Evolutionary conservation across 2,113 vertebrate species (phyloP).

Genomic region (Ailuropoda melanoleuca): DNA sequence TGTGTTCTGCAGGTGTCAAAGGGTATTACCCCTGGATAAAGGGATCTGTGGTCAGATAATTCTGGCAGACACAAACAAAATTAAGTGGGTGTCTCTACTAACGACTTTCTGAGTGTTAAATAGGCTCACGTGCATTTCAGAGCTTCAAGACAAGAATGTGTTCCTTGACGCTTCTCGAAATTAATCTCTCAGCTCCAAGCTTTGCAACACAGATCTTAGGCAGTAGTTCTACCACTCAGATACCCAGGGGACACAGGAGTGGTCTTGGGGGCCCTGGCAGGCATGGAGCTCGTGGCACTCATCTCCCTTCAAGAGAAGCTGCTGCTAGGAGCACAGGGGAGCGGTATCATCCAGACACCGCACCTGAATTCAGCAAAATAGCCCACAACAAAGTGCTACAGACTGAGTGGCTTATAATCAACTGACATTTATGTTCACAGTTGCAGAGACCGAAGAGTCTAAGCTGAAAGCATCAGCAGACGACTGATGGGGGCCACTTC

Average conservation of each 20-base stretch:
- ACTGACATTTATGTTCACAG: background rate
- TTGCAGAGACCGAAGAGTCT: background rate
- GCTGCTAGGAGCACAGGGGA: background rate
- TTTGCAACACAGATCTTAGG: background rate
- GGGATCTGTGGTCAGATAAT: background rate
- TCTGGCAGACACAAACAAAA: background rate
- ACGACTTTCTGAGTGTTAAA: background rate
- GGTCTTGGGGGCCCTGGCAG: background rate
- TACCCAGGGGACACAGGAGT: background rate
- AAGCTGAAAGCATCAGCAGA: background rate
- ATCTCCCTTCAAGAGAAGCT: background rate
- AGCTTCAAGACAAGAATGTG: background rate
- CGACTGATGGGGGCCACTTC: background rate
- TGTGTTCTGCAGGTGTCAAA: background rate
- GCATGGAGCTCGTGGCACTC: accelerated
- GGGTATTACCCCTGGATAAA: background rate
- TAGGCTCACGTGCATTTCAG: background rate
- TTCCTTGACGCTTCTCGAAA: background rate
- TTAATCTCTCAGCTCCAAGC: background rate
- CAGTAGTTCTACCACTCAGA: too few relatives aligned
- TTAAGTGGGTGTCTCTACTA: background rate
- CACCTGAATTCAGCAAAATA: background rate
- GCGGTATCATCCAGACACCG: accelerated
- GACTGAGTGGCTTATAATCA: background rate
- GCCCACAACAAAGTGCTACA: background rate